Base-by-base conservation (phyloP, 2,888 invertebrate genomes). In the Encarsia formosa region DNA sequence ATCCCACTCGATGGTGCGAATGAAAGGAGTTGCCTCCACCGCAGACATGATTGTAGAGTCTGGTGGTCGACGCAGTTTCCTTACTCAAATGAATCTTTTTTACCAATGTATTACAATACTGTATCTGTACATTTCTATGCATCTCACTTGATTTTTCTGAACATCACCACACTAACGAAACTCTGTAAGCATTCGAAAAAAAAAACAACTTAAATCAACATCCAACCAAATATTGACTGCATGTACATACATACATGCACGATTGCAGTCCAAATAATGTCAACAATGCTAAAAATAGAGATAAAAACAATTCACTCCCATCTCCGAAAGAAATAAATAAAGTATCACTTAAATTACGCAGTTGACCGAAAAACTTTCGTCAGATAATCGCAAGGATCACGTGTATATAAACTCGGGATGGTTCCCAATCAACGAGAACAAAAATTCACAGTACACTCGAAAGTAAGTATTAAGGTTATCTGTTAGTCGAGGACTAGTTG, bases 1-100 rank as follows among this genome's bases (percentile, higher is more conserved):
- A 61, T 94, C 85, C 91, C 96, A 92, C 76, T 98, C 97, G 57
- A 98, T 94, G 5, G 88, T 93, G 22, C 85, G 86, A 56, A 91
- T 87, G 48, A 85, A 81, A 16, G 74, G 74, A 5, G 83, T 81
- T 13, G 77, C 76, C 62, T 83, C 83, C 22, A 81, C 81, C 71
- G 81, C 67, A 59, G 75, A 67, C 73, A 73, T 73, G 53, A 61
- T 65, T 55, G 16, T 49, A 29, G 26, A 51, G 35, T 34, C 11
- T 18, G 13, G 4, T 2, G 49, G 26, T 20, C 37, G 31, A 46
- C 19, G 18, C 32, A 34, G 26, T 18, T 58, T 48, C 54, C 31
- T 42, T 35, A 50, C 23, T 49, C 8, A 42, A 42, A 49, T 44
- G 26, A 45, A 22, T 61, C 53, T 45, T 52, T 45, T 22, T 49